Evolutionary conservation across 2,888 invertebrate species (phyloP).

Genomic region (Ectemnius cavifrons): DNA sequence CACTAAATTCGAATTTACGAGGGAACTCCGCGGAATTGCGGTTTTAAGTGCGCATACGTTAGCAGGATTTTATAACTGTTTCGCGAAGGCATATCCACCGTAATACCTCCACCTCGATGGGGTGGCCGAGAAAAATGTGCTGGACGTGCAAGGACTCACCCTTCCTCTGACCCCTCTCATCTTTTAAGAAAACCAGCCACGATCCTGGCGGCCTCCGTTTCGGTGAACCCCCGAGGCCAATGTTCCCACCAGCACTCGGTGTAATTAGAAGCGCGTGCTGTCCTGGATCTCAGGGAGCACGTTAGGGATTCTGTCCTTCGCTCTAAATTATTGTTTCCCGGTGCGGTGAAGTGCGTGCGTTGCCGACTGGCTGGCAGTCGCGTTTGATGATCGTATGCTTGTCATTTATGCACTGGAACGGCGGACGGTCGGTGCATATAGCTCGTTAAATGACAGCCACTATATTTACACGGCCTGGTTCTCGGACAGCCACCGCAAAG

Average conservation of each 20-base stretch:
- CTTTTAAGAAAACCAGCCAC: no score
- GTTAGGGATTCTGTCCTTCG: background rate
- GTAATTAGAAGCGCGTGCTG: background rate
- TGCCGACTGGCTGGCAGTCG: background rate
- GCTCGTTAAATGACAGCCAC: conserved; percentile 47
- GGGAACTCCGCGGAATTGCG: conserved; percentile 1
- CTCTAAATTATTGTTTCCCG: conserved; percentile 6
- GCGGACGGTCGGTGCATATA: conserved; percentile 17
- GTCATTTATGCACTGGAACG: conserved; percentile 8
- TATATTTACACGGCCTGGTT: conserved; percentile 52
- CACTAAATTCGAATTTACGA: conserved; percentile 13
- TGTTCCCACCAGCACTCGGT: background rate
- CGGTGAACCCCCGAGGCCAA: background rate
- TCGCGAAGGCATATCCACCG: background rate
- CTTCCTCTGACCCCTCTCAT: no score
- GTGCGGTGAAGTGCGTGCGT: conserved; percentile 3
- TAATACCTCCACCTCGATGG: no score
- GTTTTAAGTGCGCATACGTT: background rate
- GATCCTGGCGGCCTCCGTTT: background rate
- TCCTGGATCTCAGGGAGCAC: background rate
- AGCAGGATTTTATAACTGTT: background rate
- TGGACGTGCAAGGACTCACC: no score
- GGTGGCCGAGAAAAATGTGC: background rate
- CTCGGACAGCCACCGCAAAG: conserved; percentile 19
- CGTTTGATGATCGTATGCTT: conserved; percentile 8